Conservation (phyloP, 2,888 invertebrate species). For the Brachyopa scutellaris region DNA sequence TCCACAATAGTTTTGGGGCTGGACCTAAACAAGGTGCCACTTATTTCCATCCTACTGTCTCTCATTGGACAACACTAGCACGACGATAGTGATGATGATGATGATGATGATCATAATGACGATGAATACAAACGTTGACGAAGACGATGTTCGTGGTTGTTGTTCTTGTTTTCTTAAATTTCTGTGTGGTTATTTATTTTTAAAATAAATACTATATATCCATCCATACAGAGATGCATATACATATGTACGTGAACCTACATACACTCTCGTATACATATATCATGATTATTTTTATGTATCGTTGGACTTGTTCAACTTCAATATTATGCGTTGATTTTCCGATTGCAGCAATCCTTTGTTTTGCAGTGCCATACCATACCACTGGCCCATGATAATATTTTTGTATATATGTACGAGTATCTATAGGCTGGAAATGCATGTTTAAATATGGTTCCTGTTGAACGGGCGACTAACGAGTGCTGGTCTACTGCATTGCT, state of each 20-base stretch:
- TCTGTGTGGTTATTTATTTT: slow-evolving; percentile 21
- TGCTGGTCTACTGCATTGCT: slow-evolving; percentile 14
- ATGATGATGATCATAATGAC: neutral
- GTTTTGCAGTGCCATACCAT: slow-evolving; percentile 1
- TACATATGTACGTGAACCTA: neutral
- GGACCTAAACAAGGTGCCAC: slow-evolving; percentile 56
- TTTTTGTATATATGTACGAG: neutral
- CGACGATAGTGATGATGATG: slow-evolving; percentile 3
- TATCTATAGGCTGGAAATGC: slow-evolving; percentile 1
- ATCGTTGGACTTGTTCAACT: slow-evolving; percentile 9
- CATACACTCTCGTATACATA: neutral
- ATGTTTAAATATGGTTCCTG: slow-evolving; percentile 41
- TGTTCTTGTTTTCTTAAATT: slow-evolving; percentile 25
- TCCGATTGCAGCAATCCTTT: slow-evolving; percentile 36
- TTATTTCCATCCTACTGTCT: slow-evolving; percentile 48
- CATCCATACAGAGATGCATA: neutral
- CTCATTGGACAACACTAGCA: slow-evolving; percentile 36
- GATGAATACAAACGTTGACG: slow-evolving; percentile 6
- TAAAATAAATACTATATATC: neutral
- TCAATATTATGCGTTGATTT: slow-evolving; percentile 44
- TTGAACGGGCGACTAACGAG: slow-evolving; percentile 40
- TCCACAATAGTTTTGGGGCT: slow-evolving; percentile 48
- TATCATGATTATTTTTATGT: slow-evolving; percentile 14
- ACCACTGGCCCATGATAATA: slow-evolving; percentile 16
- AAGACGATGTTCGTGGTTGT: slow-evolving; percentile 5